These are phyloP conservation scores for Macaria liturata DNA, from an alignment of 2,888 invertebrate genomes.

Conservation along the genomic window DNA sequence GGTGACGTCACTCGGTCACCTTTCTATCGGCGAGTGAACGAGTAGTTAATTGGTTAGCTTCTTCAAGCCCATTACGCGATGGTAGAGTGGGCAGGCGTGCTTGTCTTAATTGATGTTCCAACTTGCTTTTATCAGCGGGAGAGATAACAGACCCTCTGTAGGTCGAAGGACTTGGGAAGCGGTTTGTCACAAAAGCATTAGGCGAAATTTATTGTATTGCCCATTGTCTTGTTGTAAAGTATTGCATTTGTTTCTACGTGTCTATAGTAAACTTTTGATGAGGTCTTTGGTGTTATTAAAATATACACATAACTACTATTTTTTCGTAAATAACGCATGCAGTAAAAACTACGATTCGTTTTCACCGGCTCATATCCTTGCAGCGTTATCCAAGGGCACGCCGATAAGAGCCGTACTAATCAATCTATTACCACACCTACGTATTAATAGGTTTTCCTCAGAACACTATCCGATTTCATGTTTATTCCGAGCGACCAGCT, in stretches of 20 bases:
- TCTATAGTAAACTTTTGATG: too few relatives aligned
- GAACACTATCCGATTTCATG: conserved; percentile 43
- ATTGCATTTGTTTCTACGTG: neutral
- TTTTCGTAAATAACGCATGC: conserved; percentile 14
- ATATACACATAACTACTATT: neutral
- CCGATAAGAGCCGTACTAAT: conserved; percentile 27
- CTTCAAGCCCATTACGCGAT: conserved; percentile 60
- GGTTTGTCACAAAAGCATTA: conserved; percentile 21
- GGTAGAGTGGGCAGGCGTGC: conserved; percentile 61
- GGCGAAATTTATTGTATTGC: conserved; percentile 14
- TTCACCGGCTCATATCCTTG: conserved; percentile 14
- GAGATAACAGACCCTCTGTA: conserved; percentile 30
- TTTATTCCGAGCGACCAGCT: conserved; percentile 60
- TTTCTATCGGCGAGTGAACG: conserved; percentile 46
- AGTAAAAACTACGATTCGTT: conserved; percentile 17
- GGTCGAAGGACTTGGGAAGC: conserved; percentile 13
- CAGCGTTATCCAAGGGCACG: conserved; percentile 27
- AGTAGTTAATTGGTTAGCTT: conserved; percentile 67
- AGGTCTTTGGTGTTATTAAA: too few relatives aligned
- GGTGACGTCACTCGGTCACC: conserved; percentile 46
- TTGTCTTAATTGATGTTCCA: conserved; percentile 64
- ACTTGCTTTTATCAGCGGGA: conserved; percentile 55
- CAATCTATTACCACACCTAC: conserved; percentile 32
- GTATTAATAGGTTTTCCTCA: conserved; percentile 24
- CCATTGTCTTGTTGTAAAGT: conserved; percentile 10